A percentile compares a stretch with the other conserved stretches of the same genome.
Evolutionary conservation across 2,113 vertebrate genomes (phyloP).

Genomic region (Oceanites oceanicus): DNA sequence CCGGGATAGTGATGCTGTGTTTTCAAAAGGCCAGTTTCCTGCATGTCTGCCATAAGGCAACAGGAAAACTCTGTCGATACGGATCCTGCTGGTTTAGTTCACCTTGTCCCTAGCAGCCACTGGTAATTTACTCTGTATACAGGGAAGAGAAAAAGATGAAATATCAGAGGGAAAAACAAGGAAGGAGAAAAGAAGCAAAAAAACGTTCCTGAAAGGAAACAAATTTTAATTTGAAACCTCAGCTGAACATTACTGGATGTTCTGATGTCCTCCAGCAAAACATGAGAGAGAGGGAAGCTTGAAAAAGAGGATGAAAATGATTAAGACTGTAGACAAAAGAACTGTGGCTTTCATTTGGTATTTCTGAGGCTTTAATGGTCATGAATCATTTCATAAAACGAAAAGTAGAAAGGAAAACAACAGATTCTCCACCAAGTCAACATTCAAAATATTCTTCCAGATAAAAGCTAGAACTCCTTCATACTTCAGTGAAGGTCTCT

Average conservation of each 20-base stretch:
- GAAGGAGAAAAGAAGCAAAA: not conserved
- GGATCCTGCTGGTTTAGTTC: not conserved
- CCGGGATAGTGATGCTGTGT: not conserved
- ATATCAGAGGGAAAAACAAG: not conserved
- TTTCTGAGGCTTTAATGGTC: slow-evolving; percentile 61
- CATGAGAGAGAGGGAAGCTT: slow-evolving; percentile 23
- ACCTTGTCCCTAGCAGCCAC: not conserved
- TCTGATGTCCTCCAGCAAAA: slow-evolving; percentile 59
- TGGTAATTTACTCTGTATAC: not conserved
- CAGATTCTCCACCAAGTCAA: slow-evolving; percentile 51
- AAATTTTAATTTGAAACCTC: slow-evolving; percentile 14
- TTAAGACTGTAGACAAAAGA: slow-evolving; percentile 60
- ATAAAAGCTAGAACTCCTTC: slow-evolving; percentile 34
- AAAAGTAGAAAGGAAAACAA: slow-evolving; percentile 60
- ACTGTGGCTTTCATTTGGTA: slow-evolving; percentile 50
- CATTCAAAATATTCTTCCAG: slow-evolving; percentile 38
- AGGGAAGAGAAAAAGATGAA: not conserved
- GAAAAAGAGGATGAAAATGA: slow-evolving; percentile 60
- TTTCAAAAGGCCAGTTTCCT: not conserved
- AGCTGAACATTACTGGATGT: slow-evolving; percentile 21
- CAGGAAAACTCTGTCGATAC: not conserved
- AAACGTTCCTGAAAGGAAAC: slow-evolving; percentile 27
- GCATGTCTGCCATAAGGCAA: not conserved
- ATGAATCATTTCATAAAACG: slow-evolving; percentile 64
- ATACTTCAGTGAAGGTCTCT: not conserved